phyloP scores from a whole-genome alignment of 1,140 invertebrate species.

The Pseudobourletiella spinata region DNA sequence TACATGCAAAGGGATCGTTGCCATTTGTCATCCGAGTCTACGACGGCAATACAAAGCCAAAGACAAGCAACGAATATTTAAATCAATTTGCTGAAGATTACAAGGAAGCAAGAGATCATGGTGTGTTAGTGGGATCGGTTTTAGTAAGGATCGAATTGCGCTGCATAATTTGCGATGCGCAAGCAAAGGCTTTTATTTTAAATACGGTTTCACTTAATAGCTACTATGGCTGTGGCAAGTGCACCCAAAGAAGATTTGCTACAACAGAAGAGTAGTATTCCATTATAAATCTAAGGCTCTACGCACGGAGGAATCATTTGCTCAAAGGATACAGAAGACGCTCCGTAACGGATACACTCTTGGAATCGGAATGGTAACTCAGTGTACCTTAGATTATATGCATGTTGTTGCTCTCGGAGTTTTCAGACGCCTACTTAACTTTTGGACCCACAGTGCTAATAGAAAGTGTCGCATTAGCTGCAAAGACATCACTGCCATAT shows the following conservation, averaged over 20 bases:
- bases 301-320: not conserved
- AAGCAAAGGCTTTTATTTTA: not conserved
- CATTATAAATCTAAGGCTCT: not conserved
- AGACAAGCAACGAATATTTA: not conserved
- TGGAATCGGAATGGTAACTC: slow-evolving; percentile 8
- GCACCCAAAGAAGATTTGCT: no score
- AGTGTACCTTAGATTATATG: slow-evolving; percentile 18
- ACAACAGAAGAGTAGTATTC: not conserved
- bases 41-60: not conserved
- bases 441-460: slow-evolving; percentile 8
- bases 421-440: slow-evolving; percentile 5
- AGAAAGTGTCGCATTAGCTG: not conserved
- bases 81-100: not conserved
- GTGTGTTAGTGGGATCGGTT: not conserved
- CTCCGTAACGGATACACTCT: not conserved
- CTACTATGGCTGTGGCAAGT: no score
- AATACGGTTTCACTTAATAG: not conserved
- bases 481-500: no score
- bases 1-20: not conserved
- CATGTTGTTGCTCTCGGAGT: no score
- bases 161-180: not conserved
- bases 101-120: not conserved
- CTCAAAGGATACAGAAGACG: not conserved
- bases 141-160: not conserved
- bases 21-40: slow-evolving; percentile 9